Conservation (phyloP, 2,797 vertebrate genomes). For the Brachyrhaphis roseni region DNA sequence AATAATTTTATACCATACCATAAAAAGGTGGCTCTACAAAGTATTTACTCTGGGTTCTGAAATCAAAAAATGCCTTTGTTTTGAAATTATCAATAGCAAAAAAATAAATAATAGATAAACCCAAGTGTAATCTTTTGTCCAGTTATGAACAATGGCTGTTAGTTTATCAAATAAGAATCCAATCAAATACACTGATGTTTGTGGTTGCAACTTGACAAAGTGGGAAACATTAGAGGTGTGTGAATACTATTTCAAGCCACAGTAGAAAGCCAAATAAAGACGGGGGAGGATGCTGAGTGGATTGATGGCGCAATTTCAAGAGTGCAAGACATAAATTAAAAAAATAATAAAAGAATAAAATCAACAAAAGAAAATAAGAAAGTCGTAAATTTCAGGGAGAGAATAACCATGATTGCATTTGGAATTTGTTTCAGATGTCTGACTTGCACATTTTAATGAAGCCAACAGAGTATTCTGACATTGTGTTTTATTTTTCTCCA, state of each 20-base stretch:
- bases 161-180: background rate
- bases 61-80: background rate
- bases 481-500: constrained; percentile 27
- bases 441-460: constrained; percentile 32
- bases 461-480: constrained; percentile 51
- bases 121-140: background rate
- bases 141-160: background rate
- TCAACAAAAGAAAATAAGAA: constrained; percentile 50
- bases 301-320: constrained; percentile 74
- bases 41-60: background rate
- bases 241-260: background rate
- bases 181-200: background rate
- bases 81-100: background rate
- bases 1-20: background rate
- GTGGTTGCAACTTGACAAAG: background rate
- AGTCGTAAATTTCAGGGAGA: constrained; percentile 65
- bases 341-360: constrained; percentile 62
- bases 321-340: constrained; percentile 62
- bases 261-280: constrained; percentile 58
- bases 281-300: constrained; percentile 62
- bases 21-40: background rate
- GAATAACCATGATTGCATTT: constrained; percentile 48
- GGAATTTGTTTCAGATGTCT: constrained; percentile 34
- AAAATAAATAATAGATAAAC: background rate
- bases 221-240: background rate